These are phyloP conservation scores for Leucozona laternaria DNA, from an alignment of 2,888 invertebrate species.

Conservation along the genomic window DNA sequence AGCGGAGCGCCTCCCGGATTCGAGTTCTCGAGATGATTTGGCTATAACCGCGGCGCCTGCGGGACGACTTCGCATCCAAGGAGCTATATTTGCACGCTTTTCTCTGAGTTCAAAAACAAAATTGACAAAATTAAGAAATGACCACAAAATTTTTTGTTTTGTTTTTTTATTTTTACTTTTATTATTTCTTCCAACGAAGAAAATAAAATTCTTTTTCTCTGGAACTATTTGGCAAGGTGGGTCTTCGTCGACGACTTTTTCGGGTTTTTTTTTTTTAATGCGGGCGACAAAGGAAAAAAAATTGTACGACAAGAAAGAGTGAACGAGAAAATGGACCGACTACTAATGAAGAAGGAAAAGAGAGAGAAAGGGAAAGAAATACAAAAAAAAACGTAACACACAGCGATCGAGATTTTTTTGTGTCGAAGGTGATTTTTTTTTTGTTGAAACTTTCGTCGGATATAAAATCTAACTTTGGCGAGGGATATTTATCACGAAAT, in stretches of 20 bases:
- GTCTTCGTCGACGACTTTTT: slow-evolving; percentile 66
- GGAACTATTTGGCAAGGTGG: slow-evolving; percentile 75
- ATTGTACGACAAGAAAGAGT: slow-evolving; percentile 70
- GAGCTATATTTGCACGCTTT: slow-evolving; percentile 65
- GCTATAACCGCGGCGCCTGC: slow-evolving; percentile 75
- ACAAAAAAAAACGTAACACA: slow-evolving; percentile 70
- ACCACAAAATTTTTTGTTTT: slow-evolving; percentile 16
- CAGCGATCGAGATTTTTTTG: slow-evolving; percentile 65
- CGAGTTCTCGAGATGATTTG: slow-evolving; percentile 71
- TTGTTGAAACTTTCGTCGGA: slow-evolving; percentile 44
- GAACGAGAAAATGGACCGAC: slow-evolving; percentile 64
- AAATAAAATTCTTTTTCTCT: slow-evolving; percentile 49
- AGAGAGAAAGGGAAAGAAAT: slow-evolving; percentile 40
- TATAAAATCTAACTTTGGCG: slow-evolving; percentile 58
- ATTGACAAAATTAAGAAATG: slow-evolving; percentile 16
- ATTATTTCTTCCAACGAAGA: background rate
- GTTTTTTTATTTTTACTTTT: slow-evolving; percentile 4
- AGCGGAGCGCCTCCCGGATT: slow-evolving; percentile 75
- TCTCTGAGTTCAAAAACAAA: slow-evolving; percentile 13
- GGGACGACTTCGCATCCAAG: slow-evolving; percentile 68
- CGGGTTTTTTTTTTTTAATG: slow-evolving; percentile 57
- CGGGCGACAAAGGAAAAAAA: slow-evolving; percentile 76
- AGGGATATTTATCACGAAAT: slow-evolving; percentile 49
- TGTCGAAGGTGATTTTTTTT: slow-evolving; percentile 67
- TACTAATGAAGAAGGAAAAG: slow-evolving; percentile 57